Evolutionary conservation across 2,888 invertebrate species (phyloP), one percentile per base, ranked within the genome.

Genomic region (Osedax frankpressi): DNA sequence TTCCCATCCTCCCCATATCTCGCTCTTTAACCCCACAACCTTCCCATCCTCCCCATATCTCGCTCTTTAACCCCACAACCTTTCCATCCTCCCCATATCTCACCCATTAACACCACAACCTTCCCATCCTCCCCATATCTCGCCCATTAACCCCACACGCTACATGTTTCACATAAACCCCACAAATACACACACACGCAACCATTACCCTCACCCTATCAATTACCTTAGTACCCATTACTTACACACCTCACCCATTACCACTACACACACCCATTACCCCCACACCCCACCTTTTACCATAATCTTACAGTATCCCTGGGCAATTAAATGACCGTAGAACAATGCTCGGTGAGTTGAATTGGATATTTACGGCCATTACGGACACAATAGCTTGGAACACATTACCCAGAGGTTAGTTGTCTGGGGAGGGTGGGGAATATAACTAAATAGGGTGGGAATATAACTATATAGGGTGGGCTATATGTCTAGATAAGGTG

Each of bases 331-430:
- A 91, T 78, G 96, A 97, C 86, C 88, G 96, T 26, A 88, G 94
- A 80, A 96, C 98, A 29, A 94, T 97, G 92, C 88, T 97, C 78
- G 98, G 98, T 70, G 97, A 99, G 86, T 87, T 98, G 75, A 98
- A 98, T 87, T 98, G 98, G 98, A 96, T 99, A 83, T 98, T 98
- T 86, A 98, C 98, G 1, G 97, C 98, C 67, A 95, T 99, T 79
- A 98, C 98, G 0, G 98, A 99, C 85, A 98, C 98, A 11, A 97
- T 99, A 82, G 98, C 98, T 0, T 98, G 97, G 97, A 95, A 95
- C 84, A 92, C 92, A 63, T 87, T 99, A 80, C 93, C 95, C 2
- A 88, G 92, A 87, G 90, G 89, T 89, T 82, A 77, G 76, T 69
- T n/a, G n/a, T n/a, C n/a, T n/a, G n/a, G n/a, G n/a, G n/a, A n/a